Conservation (phyloP, 2,888 invertebrate genomes). For the Boloria selene region DNA sequence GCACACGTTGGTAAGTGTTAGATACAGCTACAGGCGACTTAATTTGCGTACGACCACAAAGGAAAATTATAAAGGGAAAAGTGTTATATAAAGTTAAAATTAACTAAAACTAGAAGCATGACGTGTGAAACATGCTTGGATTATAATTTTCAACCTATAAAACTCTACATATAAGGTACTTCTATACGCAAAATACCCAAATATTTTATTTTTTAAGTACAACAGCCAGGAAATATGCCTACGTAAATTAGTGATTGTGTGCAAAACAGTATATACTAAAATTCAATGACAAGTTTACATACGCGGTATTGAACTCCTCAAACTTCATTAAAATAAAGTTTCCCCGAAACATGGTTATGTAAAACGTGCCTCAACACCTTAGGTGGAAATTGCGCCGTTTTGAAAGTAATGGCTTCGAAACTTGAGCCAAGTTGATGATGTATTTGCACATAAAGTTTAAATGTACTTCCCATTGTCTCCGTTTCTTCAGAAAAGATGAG, state of each 20-base stretch:
- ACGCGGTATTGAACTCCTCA: not conserved
- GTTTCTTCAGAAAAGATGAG: not conserved
- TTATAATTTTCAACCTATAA: no score
- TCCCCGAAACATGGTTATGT: constrained; percentile 10
- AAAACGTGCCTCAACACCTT: constrained; percentile 10
- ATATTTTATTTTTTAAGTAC: not conserved
- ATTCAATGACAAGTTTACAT: constrained; percentile 15
- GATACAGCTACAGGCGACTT: no score
- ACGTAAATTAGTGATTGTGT: not conserved
- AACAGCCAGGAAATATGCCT: not conserved
- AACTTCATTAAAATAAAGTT: constrained; percentile 10
- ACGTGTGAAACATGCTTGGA: no score
- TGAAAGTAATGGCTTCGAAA: not conserved
- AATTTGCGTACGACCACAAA: no score
- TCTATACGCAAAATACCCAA: no score
- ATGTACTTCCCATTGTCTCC: not conserved
- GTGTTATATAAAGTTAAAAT: no score
- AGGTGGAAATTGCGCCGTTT: constrained; percentile 19
- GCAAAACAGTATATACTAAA: constrained; percentile 9
- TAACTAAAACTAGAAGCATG: no score
- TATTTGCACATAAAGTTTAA: not conserved
- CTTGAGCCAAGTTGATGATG: constrained; percentile 5
- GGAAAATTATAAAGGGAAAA: no score
- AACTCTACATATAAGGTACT: no score
- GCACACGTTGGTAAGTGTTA: no score